Percentiles rank a stretch among this genome's conserved stretches.
These are phyloP conservation scores for Pagetopsis macropterus DNA, from an alignment of 2,797 vertebrate genomes.

Conservation along the genomic window DNA sequence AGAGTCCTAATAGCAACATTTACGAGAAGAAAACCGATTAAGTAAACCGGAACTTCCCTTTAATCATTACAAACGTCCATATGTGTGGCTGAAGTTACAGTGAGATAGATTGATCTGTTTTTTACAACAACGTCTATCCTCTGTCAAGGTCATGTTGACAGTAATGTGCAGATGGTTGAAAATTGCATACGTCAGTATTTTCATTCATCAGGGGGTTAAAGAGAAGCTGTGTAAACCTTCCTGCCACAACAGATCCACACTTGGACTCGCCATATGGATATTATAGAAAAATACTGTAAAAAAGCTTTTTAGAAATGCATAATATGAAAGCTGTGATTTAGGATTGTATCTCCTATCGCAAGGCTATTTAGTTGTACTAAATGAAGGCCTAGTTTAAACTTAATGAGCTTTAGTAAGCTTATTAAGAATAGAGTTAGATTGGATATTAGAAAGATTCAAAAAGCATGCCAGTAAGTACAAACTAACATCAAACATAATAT, in stretches of 20 bases:
- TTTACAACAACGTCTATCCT: not conserved
- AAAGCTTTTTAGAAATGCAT: not conserved
- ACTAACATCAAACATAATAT: not conserved
- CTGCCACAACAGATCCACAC: not conserved
- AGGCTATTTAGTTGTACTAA: not conserved
- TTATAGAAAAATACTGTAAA: not conserved
- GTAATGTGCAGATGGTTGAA: conserved; percentile 16
- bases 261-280: not conserved
- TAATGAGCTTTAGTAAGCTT: not conserved
- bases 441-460: not conserved
- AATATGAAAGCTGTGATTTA: not conserved
- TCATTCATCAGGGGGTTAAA: not conserved
- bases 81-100: conserved; percentile 12
- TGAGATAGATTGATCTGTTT: conserved; percentile 7
- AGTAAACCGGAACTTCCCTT: conserved; percentile 11
- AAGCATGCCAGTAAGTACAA: not conserved
- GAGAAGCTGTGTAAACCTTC: conserved; percentile 3
- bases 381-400: not conserved
- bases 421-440: no score
- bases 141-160: conserved; percentile 47
- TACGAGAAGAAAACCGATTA: not conserved
- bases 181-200: conserved; percentile 9
- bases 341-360: conserved; percentile 10
- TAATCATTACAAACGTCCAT: not conserved
- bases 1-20: conserved; percentile 4